Percentiles rank a stretch among this genome's conserved stretches.
phyloP scores from a whole-genome alignment of 2,888 invertebrate genomes.

The Idaea straminata region DNA sequence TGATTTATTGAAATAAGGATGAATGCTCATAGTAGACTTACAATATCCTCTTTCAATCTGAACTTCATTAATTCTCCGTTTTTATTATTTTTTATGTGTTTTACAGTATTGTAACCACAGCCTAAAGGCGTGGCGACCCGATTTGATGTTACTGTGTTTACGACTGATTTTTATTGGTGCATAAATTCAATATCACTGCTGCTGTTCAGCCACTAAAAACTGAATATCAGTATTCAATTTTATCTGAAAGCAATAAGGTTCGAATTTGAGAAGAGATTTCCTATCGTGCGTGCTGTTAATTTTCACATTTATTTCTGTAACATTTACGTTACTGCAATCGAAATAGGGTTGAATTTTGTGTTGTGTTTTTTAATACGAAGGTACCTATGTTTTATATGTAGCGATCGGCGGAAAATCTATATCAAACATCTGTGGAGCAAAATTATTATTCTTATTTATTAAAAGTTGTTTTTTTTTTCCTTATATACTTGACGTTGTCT shows the following conservation, averaged over 20 bases:
- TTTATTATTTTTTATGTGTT: background rate
- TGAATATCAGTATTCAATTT: background rate
- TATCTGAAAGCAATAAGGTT: background rate
- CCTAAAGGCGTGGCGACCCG: conserved; percentile 16
- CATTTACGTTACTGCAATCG: background rate
- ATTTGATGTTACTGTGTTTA: conserved; percentile 42
- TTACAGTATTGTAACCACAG: background rate
- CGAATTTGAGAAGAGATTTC: background rate
- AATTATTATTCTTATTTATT: conserved; percentile 5
- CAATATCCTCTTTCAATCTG: background rate
- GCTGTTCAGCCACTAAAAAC: conserved; percentile 9
- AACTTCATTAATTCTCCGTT: background rate
- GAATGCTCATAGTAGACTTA: too few species aligned
- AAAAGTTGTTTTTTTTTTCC: background rate
- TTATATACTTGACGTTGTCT: background rate
- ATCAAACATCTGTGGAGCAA: conserved; percentile 3
- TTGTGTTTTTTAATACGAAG: background rate
- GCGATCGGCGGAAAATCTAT: conserved; percentile 3
- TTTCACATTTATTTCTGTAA: background rate
- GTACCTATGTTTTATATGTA: background rate
- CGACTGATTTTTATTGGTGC: conserved; percentile 36
- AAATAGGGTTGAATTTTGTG: conserved; percentile 9
- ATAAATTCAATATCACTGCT: conserved; percentile 33
- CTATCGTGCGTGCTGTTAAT: background rate
- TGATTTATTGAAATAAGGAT: too few species aligned